Conservation (phyloP, 2,113 vertebrate genomes). For the Seriola quinqueradiata region DNA sequence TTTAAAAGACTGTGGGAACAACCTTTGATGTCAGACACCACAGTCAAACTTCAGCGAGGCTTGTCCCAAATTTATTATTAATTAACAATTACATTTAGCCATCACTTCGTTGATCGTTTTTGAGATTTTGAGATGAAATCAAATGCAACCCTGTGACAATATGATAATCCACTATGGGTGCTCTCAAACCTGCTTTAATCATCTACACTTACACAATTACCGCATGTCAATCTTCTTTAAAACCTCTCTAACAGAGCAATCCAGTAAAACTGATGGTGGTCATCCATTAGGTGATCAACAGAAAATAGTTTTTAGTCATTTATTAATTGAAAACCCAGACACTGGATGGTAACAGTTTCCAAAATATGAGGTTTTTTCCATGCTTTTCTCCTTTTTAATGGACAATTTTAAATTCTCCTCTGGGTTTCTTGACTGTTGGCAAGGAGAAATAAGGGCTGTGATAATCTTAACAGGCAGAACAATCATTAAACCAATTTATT, state of each 20-base stretch:
- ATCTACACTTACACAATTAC: background rate
- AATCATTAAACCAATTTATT: background rate
- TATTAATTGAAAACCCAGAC: background rate
- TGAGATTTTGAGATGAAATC: background rate
- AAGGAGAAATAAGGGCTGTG: background rate
- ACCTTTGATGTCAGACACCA: background rate
- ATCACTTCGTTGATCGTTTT: background rate
- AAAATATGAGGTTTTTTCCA: background rate
- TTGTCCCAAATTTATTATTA: background rate
- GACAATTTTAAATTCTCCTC: background rate
- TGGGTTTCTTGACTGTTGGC: background rate
- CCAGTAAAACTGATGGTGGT: background rate
- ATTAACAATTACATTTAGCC: background rate
- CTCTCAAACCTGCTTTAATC: background rate
- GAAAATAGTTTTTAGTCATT: background rate
- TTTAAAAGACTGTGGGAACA: background rate
- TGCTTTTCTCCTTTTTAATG: background rate
- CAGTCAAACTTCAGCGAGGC: background rate
- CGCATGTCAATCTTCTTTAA: background rate
- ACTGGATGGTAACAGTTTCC: background rate
- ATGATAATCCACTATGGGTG: background rate
- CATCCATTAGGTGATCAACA: background rate
- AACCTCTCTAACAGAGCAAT: background rate
- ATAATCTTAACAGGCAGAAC: background rate
- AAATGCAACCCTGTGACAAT: background rate